These are phyloP conservation scores for Ciconia stormi DNA, from an alignment of 2,113 vertebrate genomes.

Conservation along the genomic window DNA sequence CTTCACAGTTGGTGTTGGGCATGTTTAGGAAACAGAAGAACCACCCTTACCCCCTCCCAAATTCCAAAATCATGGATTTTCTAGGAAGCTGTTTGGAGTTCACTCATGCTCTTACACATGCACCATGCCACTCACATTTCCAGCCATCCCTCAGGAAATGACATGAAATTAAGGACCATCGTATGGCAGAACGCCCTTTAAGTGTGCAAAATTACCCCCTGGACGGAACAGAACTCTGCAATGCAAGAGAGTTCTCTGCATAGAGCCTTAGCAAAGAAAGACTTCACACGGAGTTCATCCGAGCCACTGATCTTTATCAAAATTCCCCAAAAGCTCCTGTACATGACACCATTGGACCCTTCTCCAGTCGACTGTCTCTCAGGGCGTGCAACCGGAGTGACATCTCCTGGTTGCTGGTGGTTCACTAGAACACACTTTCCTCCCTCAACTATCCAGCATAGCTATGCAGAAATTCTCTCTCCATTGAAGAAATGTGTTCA, in stretches of 20 bases:
- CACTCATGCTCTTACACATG: not conserved
- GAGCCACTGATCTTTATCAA: not conserved
- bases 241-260: not conserved
- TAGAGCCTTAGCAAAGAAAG: not conserved
- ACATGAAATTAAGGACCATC: not conserved
- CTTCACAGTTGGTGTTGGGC: not conserved
- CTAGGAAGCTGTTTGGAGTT: not conserved
- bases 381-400: not conserved
- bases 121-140: fast-evolving
- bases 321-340: not conserved
- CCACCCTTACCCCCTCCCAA: not conserved
- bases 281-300: not conserved
- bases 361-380: not conserved
- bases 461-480: not conserved
- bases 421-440: not conserved
- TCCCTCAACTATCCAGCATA: not conserved
- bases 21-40: not conserved
- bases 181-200: not conserved
- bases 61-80: not conserved
- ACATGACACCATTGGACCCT: not conserved
- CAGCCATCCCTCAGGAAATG: not conserved
- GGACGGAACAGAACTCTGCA: not conserved
- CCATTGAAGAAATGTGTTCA: not conserved
- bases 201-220: not conserved
- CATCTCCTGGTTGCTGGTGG: not conserved